Evolutionary conservation across 2,888 invertebrate genomes (phyloP).

Genomic region (Ptilodon capucinus): DNA sequence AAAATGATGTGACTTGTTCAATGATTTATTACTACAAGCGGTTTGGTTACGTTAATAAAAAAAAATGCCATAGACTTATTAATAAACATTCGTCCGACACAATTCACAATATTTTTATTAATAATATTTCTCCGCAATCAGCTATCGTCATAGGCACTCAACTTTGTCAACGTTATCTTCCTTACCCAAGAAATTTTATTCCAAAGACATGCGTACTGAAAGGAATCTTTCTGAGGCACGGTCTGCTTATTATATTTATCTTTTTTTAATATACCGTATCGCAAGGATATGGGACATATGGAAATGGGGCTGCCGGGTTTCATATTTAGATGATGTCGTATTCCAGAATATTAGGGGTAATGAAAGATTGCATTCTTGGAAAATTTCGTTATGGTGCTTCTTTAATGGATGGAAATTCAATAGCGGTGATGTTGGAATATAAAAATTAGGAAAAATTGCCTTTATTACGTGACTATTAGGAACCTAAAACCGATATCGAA

Average conservation of each 20-base stretch:
- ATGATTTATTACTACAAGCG: neutral
- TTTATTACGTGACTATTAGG: too few species aligned
- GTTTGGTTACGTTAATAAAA: neutral
- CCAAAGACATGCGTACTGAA: slow-evolving; percentile 27
- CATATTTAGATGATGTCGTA: slow-evolving; percentile 8
- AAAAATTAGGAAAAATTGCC: neutral
- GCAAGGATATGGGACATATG: slow-evolving; percentile 16
- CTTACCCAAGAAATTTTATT: slow-evolving; percentile 14
- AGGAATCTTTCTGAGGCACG: slow-evolving; percentile 7
- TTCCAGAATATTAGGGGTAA: slow-evolving; percentile 12
- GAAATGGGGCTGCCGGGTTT: slow-evolving; percentile 11
- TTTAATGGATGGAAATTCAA: neutral
- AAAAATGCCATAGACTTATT: too few species aligned
- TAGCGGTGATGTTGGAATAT: neutral
- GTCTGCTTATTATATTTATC: slow-evolving; percentile 31
- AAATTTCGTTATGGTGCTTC: neutral
- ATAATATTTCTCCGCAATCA: slow-evolving; percentile 23
- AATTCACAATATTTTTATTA: too few species aligned
- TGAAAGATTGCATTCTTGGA: slow-evolving; percentile 1
- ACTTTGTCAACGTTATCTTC: neutral
- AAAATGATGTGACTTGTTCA: neutral
- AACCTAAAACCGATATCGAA: neutral
- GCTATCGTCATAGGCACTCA: slow-evolving; percentile 26
- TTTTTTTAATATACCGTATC: slow-evolving; percentile 30
- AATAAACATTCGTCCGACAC: too few species aligned